Base-by-base conservation (phyloP, 2,113 vertebrate species). In the Sula dactylatra region DNA sequence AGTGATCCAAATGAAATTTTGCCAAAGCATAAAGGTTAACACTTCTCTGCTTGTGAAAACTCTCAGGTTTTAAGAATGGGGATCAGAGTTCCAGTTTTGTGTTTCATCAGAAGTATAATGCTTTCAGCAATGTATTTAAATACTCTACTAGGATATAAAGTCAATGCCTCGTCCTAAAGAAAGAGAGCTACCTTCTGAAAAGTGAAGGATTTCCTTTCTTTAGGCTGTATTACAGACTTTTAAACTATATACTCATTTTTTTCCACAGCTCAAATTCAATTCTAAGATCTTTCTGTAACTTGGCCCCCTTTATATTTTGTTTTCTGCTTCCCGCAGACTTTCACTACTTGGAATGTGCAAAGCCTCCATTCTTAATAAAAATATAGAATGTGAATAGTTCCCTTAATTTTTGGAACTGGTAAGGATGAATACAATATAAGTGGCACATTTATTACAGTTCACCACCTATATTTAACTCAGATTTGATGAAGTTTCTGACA, bases 1-100 rank as follows among this genome's bases (percentile, higher is more conserved):
- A 96, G 93, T 94, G 89, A 93, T 82, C 50, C 73, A 61, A 89
- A 82, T 72, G 47, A 76, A 89, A 77, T 71, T 85, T 91, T 40
- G 62, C 17, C 26, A 56, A 49, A 90, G 47, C 64, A 13, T 69
- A 58, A 78, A 89, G 44, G 65, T 83, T 96, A 93, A 76, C 54
- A 25, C 20, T 85, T 56, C 29, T 72, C 44, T 58, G 50, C 4
- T 5, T 64, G 36, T 3, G 17, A 61, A 82, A 89, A 59, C 4
- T 7, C 6, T 59, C 1, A 7, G 16, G 31, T 61, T 91, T 86
- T 69, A 72, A 73, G 61, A 66, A 55, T 9, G 36, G 21, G 32
- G 24, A 20, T 13, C 40, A n/a, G 44, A 55, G 42, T 25, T 93
- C 54, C n/a, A 40, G 58, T 83, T 91, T 83, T 73, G 13, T 36